Percentiles rank a stretch among this genome's conserved stretches.
phyloP scores from a whole-genome alignment of 1,140 invertebrate species.

The Drosophila parvula region DNA sequence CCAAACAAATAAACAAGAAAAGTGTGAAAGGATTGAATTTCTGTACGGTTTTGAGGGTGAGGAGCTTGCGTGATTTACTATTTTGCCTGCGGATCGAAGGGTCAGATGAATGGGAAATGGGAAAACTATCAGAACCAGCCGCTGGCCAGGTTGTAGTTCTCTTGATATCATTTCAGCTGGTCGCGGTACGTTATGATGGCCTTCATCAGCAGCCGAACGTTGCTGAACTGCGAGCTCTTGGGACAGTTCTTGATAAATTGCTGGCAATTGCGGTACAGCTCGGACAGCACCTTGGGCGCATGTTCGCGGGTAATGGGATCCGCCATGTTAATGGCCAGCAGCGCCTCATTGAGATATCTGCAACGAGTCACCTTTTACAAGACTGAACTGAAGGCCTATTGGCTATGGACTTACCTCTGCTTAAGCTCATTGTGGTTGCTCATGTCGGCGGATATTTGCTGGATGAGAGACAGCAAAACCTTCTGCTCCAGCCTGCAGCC shows the following conservation, averaged over 20 bases:
- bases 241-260: slow-evolving; percentile 89
- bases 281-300: slow-evolving; percentile 90
- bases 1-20: slow-evolving; percentile 42
- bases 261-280: slow-evolving; percentile 90
- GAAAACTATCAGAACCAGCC: slow-evolving; percentile 55
- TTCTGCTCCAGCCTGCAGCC: slow-evolving; percentile 91
- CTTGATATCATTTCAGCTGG: slow-evolving; percentile 81
- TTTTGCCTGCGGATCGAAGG: slow-evolving; percentile 3
- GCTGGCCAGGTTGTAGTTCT: slow-evolving; percentile 43
- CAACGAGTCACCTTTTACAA: slow-evolving; percentile 41
- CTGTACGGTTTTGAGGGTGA: slow-evolving; percentile 24
- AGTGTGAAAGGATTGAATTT: slow-evolving; percentile 25
- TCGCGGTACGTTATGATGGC: slow-evolving; percentile 86
- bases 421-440: slow-evolving; percentile 93
- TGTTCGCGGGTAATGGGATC: slow-evolving; percentile 93
- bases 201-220: slow-evolving; percentile 92
- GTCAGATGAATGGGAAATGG: slow-evolving; percentile 5
- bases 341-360: slow-evolving; percentile 94
- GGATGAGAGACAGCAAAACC: slow-evolving; percentile 95
- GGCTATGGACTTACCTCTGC: slow-evolving; percentile 87
- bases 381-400: background rate
- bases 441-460: slow-evolving; percentile 95
- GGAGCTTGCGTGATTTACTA: slow-evolving; percentile 14
- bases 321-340: slow-evolving; percentile 91
- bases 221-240: slow-evolving; percentile 87